phyloP scores from a whole-genome alignment of 2,113 vertebrate genomes.

The Holacanthus passer region DNA sequence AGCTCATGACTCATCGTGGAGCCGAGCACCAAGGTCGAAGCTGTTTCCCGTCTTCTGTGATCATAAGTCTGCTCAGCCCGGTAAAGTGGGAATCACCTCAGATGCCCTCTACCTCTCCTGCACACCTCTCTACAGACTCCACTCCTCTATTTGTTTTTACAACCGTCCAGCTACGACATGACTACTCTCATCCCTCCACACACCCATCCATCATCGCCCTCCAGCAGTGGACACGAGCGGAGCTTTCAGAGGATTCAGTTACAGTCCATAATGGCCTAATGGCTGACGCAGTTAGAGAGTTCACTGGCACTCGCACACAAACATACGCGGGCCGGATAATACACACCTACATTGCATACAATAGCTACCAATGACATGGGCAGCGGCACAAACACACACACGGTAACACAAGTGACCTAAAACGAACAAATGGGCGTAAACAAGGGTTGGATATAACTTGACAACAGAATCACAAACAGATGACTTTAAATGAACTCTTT shows the following conservation, averaged over 20 bases:
- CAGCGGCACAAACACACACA: conserved; percentile 14
- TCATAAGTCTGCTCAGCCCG: conserved; percentile 14
- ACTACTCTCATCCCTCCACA: conserved; percentile 47
- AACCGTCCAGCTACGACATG: conserved; percentile 16
- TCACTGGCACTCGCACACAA: conserved; percentile 42
- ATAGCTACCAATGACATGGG: conserved; percentile 1
- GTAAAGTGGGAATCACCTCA: conserved; percentile 51
- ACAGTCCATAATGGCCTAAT: conserved; percentile 74
- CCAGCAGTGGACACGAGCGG: conserved; percentile 39
- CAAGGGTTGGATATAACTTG: neutral
- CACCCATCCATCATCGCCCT: conserved; percentile 56
- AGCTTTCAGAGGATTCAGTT: conserved; percentile 77
- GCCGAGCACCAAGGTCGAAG: conserved; percentile 40
- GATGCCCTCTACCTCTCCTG: conserved; percentile 34
- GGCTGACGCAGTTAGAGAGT: conserved; percentile 61
- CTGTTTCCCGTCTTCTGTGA: conserved; percentile 15
- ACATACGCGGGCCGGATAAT: neutral
- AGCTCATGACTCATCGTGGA: conserved; percentile 59
- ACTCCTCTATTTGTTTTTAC: conserved; percentile 65
- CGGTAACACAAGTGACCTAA: neutral
- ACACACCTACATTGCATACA: conserved; percentile 2
- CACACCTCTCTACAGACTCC: conserved; percentile 38
- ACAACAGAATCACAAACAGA: neutral
- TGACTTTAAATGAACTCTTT: neutral
- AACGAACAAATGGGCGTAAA: neutral